A percentile compares a stretch with the other conserved stretches of the same genome.
Conservation (phyloP, 1,140 invertebrate species). For the Ceratosolen solmsi region DNA sequence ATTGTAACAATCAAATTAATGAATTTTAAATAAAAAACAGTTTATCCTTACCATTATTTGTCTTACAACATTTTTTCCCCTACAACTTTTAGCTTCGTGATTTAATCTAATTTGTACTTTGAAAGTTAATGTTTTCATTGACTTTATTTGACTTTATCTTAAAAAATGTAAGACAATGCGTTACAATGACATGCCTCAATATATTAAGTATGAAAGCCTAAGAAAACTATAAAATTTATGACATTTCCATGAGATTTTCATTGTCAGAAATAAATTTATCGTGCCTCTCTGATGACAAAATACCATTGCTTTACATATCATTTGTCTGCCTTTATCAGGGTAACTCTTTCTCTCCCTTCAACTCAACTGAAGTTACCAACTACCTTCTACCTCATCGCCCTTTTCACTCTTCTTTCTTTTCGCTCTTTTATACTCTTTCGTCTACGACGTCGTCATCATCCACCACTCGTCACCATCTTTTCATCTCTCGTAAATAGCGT, state of each 20-base stretch:
- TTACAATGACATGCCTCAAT: not conserved
- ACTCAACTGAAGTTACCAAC: not conserved
- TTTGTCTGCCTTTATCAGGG: constrained; percentile 20
- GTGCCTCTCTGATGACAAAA: not conserved
- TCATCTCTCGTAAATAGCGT: constrained; percentile 37
- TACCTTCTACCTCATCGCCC: not conserved
- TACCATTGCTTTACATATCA: constrained; percentile 23
- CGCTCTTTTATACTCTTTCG: constrained; percentile 7
- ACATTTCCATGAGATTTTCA: not conserved
- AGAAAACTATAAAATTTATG: not conserved
- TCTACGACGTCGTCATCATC: constrained; percentile 9
- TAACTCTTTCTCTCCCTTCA: not conserved
- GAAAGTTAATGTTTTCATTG: not conserved
- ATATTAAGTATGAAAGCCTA: not conserved
- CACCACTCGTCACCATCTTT: constrained; percentile 19
- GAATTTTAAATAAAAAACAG: no score
- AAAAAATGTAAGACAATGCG: not conserved
- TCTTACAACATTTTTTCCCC: no score
- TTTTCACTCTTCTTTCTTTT: not conserved
- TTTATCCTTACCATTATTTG: no score
- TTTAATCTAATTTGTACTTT: not conserved
- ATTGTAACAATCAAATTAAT: no score
- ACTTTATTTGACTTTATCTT: not conserved
- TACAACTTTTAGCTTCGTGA: not conserved
- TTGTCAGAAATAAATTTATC: constrained; percentile 23